These are phyloP conservation scores for Pachliopta kotzebuea DNA, from an alignment of 2,888 invertebrate genomes.

Conservation along the genomic window DNA sequence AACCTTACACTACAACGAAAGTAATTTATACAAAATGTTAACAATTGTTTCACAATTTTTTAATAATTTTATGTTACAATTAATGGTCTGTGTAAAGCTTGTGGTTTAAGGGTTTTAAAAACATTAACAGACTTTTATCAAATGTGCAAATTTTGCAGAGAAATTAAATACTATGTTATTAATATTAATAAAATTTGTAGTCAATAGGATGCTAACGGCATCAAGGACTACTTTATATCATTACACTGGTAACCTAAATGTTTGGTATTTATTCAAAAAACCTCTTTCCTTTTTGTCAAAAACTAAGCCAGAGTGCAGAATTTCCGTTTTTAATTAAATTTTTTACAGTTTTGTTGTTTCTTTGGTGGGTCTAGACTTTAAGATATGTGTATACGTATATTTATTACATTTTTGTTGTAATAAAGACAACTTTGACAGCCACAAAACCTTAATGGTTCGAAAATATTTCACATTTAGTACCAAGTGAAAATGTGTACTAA, in stretches of 20 bases:
- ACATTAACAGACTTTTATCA: too few species aligned
- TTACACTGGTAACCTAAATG: slow-evolving; percentile 18
- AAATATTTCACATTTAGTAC: not conserved
- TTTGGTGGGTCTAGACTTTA: not conserved
- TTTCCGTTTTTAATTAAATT: slow-evolving; percentile 10
- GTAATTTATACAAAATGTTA: too few species aligned
- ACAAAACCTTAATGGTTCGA: not conserved
- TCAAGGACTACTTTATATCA: slow-evolving; percentile 11
- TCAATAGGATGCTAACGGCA: not conserved
- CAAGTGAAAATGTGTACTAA: not conserved
- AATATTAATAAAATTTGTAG: not conserved
- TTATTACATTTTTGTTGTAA: not conserved
- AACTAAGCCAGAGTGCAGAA: slow-evolving; percentile 23
- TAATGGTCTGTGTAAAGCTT: not conserved
- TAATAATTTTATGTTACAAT: too few species aligned
- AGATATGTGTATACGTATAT: not conserved
- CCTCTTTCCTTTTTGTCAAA: slow-evolving; percentile 1
- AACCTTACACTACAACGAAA: too few species aligned
- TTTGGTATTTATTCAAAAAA: slow-evolving; percentile 11
- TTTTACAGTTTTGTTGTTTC: slow-evolving; percentile 9
- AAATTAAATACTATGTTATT: not conserved
- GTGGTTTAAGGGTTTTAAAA: too few species aligned
- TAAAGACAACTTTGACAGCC: not conserved
- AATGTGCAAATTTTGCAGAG: not conserved
- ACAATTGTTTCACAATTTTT: too few species aligned